These are phyloP conservation scores for Sparus aurata DNA, from an alignment of 2,797 vertebrate species.

Conservation along the genomic window DNA sequence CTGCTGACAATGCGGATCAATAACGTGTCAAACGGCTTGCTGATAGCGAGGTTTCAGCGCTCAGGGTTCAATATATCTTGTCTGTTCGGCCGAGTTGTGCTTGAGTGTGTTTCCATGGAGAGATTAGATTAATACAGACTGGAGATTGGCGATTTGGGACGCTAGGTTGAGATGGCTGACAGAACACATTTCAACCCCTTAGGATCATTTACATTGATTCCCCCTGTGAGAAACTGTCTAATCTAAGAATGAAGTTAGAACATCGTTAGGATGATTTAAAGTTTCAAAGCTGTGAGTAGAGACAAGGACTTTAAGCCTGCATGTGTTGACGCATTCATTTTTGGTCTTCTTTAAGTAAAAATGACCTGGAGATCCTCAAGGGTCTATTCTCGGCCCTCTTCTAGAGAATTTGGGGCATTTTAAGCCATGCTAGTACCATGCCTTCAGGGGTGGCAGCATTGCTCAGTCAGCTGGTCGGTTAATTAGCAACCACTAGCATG, in stretches of 20 bases:
- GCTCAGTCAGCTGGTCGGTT: no score
- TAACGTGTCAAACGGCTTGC: conserved; percentile 40
- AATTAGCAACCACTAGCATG: no score
- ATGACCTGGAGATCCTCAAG: no score
- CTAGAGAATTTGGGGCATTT: no score
- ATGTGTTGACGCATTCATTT: conserved; percentile 21
- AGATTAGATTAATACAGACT: conserved; percentile 29
- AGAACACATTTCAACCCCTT: neutral
- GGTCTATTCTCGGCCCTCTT: no score
- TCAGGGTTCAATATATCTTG: conserved; percentile 9
- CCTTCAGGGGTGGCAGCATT: no score
- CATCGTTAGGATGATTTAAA: no score
- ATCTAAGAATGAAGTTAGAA: neutral
- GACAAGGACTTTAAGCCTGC: neutral
- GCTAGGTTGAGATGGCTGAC: neutral
- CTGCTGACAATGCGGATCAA: conserved; percentile 60
- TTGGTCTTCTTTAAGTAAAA: neutral
- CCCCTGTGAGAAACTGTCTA: neutral
- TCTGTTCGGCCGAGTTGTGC: conserved; percentile 26
- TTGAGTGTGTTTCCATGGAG: conserved; percentile 11
- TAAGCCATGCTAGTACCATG: no score
- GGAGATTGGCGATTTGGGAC: neutral
- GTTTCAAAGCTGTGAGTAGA: neutral
- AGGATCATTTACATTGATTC: conserved; percentile 6
- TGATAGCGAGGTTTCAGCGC: conserved; percentile 35